Conservation (phyloP, 2,888 invertebrate species). For the Platycnemis pennipes region DNA sequence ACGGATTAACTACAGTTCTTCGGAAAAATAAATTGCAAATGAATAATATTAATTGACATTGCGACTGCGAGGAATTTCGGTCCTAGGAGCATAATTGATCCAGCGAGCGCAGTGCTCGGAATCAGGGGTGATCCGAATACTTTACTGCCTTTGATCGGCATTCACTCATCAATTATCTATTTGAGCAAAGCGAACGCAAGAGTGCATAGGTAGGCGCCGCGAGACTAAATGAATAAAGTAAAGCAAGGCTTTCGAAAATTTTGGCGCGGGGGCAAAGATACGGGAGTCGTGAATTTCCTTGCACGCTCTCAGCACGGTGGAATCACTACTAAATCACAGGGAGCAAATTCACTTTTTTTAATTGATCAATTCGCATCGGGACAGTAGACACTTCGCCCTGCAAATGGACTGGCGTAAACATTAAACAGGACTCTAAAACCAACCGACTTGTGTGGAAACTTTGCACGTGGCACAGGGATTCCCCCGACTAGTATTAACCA, state of each 20-base stretch:
- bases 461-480: neutral
- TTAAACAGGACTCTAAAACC: slow-evolving; percentile 11
- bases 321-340: slow-evolving; percentile 1
- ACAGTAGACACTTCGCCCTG: neutral
- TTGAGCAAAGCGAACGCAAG: neutral
- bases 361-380: slow-evolving; percentile 7
- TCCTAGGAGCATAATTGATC: neutral
- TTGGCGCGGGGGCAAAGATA: neutral
- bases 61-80: neutral
- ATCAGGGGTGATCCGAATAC: neutral
- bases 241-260: neutral
- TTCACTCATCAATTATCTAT: neutral
- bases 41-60: neutral
- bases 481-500: neutral
- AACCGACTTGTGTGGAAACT: neutral
- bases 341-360: slow-evolving; percentile 22
- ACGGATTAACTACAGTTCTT: no score
- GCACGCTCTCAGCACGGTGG: neutral
- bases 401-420: slow-evolving; percentile 15
- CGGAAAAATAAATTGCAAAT: no score
- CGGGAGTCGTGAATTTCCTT: neutral
- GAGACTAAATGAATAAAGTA: neutral
- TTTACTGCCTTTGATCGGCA: neutral
- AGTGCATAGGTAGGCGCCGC: slow-evolving; percentile 5
- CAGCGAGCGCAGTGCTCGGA: neutral